phyloP scores from a whole-genome alignment of 2,797 vertebrate genomes.

The Lithobates pipiens region DNA sequence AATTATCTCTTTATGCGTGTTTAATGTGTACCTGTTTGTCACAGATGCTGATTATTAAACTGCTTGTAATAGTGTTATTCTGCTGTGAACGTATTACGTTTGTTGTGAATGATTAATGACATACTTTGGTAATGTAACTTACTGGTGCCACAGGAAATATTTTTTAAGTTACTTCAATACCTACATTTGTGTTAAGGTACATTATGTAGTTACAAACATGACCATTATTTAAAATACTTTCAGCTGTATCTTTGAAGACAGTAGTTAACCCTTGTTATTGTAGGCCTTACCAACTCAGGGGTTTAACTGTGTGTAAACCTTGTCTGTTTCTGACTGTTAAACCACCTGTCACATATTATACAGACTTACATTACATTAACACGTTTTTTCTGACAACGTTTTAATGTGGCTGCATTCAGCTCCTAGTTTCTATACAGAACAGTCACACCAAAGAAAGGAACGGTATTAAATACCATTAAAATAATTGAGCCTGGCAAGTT shows the following conservation, averaged over 20 bases:
- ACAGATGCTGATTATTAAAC: too few species aligned
- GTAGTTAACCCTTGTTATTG: neutral
- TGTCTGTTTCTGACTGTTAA: neutral
- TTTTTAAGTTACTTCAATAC: neutral
- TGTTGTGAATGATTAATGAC: too few species aligned
- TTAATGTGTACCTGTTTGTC: too few species aligned
- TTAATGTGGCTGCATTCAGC: slow-evolving; percentile 32
- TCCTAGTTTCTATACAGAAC: slow-evolving; percentile 35
- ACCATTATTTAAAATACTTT: neutral
- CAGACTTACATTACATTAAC: neutral
- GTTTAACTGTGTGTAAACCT: neutral
- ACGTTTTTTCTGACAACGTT: neutral
- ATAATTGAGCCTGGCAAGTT: slow-evolving; percentile 57
- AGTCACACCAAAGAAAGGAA: slow-evolving; percentile 34
- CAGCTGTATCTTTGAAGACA: neutral
- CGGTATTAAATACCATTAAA: slow-evolving; percentile 57
- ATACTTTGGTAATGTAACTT: too few species aligned
- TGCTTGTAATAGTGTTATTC: too few species aligned
- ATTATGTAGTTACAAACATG: neutral
- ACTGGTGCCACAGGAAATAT: too few species aligned
- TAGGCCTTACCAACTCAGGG: neutral
- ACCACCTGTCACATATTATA: neutral
- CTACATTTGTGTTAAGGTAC: neutral
- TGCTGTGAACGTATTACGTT: too few species aligned
- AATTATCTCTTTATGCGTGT: too few species aligned